Conservation (phyloP, 1,140 invertebrate genomes). For the Sarcophaga bullata region DNA sequence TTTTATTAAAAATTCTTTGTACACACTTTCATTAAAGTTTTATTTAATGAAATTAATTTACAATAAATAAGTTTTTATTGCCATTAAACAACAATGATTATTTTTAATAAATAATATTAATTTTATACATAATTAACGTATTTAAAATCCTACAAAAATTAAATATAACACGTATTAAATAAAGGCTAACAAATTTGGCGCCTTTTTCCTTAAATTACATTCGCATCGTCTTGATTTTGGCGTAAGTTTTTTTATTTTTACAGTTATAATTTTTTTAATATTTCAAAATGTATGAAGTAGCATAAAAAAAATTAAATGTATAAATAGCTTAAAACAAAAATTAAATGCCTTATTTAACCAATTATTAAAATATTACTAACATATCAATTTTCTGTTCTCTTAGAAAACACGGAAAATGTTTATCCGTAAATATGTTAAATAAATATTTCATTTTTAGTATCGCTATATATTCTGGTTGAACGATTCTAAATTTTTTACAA, state of each 20-base stretch:
- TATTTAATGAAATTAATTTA: slow-evolving; percentile 35
- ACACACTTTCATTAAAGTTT: slow-evolving; percentile 28
- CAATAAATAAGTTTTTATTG: slow-evolving; percentile 31
- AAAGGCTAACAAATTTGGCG: slow-evolving; percentile 12
- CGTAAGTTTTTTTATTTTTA: slow-evolving; percentile 26
- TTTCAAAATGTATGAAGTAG: no score
- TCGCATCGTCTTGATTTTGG: neutral
- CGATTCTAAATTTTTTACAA: no score
- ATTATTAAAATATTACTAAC: no score
- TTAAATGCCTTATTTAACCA: no score
- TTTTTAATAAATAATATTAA: slow-evolving; percentile 41
- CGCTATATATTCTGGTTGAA: no score
- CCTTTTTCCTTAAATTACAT: neutral
- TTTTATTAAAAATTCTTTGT: neutral
- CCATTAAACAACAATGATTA: slow-evolving; percentile 40
- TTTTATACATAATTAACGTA: slow-evolving; percentile 25
- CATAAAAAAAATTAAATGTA: no score
- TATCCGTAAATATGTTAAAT: no score
- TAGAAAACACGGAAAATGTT: no score
- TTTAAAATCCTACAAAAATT: neutral
- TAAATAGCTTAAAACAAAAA: no score
- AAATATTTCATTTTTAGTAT: no score
- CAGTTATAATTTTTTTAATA: slow-evolving; percentile 22
- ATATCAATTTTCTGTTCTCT: no score
- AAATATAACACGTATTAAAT: neutral